phyloP scores from a whole-genome alignment of 2,113 vertebrate species.

The Dunckerocampus dactyliophorus region DNA sequence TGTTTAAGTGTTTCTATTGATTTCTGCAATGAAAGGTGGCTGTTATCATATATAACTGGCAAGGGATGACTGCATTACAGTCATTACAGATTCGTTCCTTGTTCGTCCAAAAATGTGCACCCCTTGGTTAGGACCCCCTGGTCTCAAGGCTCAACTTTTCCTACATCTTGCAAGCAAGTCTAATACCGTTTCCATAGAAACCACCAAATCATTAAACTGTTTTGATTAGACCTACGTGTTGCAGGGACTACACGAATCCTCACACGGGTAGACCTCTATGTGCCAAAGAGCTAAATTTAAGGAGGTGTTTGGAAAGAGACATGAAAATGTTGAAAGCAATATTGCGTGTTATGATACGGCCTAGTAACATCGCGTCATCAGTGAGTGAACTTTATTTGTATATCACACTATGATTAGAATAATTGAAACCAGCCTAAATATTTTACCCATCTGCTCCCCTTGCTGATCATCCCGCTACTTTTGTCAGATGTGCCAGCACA shows the following conservation, averaged over 20 bases:
- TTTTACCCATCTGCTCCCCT: conserved; percentile 1
- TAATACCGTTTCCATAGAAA: background rate
- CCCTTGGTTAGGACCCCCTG: background rate
- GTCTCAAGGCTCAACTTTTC: background rate
- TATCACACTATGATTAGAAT: conserved; percentile 6
- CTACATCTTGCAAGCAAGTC: conserved; percentile 2
- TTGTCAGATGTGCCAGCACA: conserved; percentile 14
- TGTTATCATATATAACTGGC: no score
- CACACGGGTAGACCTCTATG: conserved; percentile 7
- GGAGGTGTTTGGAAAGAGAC: conserved; percentile 7
- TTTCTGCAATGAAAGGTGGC: no score
- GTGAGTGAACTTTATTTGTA: conserved; percentile 6
- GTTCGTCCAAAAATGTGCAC: background rate
- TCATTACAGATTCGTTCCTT: no score
- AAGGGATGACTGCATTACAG: no score
- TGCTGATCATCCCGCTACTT: background rate
- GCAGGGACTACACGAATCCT: background rate
- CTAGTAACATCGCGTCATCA: no score
- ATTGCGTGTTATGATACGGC: background rate
- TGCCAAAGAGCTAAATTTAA: background rate
- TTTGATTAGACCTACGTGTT: background rate
- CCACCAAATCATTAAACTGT: conserved; percentile 1
- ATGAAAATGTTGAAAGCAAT: background rate
- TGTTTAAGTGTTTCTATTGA: no score
- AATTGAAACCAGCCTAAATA: conserved; percentile 1